phyloP scores from a whole-genome alignment of 2,113 vertebrate species.

The Jaculus jaculus region DNA sequence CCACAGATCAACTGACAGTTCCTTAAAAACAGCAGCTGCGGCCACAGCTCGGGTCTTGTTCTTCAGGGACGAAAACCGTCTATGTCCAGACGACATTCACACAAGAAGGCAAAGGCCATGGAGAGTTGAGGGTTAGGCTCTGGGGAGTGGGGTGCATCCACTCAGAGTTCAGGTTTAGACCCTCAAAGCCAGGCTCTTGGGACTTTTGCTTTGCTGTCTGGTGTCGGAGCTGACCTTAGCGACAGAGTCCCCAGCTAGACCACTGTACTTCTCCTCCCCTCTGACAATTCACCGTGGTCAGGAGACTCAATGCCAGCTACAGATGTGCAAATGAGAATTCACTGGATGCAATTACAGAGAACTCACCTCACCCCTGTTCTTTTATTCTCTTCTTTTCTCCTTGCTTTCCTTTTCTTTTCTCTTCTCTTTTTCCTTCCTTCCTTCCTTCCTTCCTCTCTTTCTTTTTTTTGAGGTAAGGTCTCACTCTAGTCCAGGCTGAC shows the following conservation, averaged over 20 bases:
- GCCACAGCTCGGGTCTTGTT: neutral
- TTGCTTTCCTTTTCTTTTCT: no score
- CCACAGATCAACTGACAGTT: neutral
- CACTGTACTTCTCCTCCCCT: neutral
- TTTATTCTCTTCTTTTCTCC: neutral
- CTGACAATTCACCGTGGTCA: neutral
- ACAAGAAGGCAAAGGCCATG: neutral
- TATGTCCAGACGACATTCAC: neutral
- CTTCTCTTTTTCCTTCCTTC: no score
- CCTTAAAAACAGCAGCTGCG: neutral
- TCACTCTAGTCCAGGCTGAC: no score
- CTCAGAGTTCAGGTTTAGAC: neutral
- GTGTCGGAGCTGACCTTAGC: neutral
- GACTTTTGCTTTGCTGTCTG: neutral
- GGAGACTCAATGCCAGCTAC: neutral
- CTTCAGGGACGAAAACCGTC: neutral
- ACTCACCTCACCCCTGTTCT: neutral
- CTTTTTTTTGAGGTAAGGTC: no score
- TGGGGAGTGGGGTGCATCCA: neutral
- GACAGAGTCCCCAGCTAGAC: neutral
- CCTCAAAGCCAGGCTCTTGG: neutral
- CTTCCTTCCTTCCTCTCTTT: no score
- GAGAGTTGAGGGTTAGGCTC: neutral
- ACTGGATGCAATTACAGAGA: neutral
- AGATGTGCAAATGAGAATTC: neutral